Evolutionary conservation across 2,113 vertebrate species (phyloP), one percentile per base, ranked within the genome.

Genomic region (Ptilorrhoa leucosticta): DNA sequence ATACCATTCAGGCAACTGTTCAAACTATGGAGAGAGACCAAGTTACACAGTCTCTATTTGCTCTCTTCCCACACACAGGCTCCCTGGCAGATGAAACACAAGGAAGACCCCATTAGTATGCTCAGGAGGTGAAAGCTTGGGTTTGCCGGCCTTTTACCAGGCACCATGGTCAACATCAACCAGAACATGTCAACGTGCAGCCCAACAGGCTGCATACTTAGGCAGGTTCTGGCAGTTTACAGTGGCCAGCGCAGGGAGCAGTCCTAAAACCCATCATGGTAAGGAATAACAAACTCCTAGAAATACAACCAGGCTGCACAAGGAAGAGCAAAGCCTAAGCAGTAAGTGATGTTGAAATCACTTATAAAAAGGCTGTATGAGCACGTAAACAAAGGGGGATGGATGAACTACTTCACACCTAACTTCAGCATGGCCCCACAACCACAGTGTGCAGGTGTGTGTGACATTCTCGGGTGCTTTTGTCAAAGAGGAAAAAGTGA

Each of bases 381-480:
- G 21, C 11, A 40, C 14, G 23, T 24, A 54, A 56, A 48, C 40
- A 66, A 56, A 7, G 26, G 21, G 8, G 11, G 15, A 28, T 12
- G 27, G 12, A 31, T 76, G 4, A 75, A 68, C 35, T 54, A 5
- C 35, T 51, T 80, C 63, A 68, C 26, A 24, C 4, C 5, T 53
- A n/a, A 58, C 15, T 66, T 50, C 9, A 20, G 27, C 48, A 28
- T 78, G 35, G n/a, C 17, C 37, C 48, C 63, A 57, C 37, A 58
- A 11, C 15, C 3, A 2, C 0, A 5, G 22, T 7, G 20, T 17
- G 17, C 7, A 13, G 7, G 5, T 3, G 8, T 13, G 6, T 7
- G 16, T 20, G 68, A 61, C 45, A 30, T 56, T 31, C 63, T 20
- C 4, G 0, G 11, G 15, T 4, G 3, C 8, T 23, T 31, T 58